phyloP scores from a whole-genome alignment of 2,888 invertebrate species.

The Rhagium mordax region DNA sequence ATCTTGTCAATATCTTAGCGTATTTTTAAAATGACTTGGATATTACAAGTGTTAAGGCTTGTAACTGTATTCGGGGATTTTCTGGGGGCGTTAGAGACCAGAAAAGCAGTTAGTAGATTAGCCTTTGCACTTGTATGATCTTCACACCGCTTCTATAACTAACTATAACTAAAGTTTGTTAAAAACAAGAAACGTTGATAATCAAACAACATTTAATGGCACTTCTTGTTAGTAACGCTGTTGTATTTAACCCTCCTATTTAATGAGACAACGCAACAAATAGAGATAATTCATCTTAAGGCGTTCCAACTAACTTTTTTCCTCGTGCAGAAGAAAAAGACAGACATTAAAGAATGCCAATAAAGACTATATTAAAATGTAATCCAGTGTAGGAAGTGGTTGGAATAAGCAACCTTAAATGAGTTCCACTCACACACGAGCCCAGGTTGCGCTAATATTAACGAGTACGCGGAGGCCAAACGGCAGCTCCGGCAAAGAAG shows the following conservation, averaged over 20 bases:
- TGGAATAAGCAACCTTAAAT: constrained; percentile 60
- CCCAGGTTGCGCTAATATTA: constrained; percentile 10
- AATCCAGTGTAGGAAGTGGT: constrained; percentile 63
- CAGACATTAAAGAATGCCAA: constrained; percentile 46
- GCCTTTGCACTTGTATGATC: too few relatives aligned
- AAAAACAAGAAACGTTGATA: too few relatives aligned
- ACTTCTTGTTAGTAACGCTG: background rate
- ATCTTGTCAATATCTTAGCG: too few relatives aligned
- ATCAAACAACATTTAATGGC: background rate
- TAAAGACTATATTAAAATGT: constrained; percentile 50
- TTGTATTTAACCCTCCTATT: background rate
- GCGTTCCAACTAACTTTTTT: constrained; percentile 10
- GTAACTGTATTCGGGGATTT: too few relatives aligned
- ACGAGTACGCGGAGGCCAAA: constrained; percentile 49
- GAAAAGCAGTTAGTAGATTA: too few relatives aligned
- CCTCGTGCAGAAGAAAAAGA: constrained; percentile 20
- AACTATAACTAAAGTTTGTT: too few relatives aligned
- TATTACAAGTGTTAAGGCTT: too few relatives aligned
- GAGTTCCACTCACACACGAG: constrained; percentile 58
- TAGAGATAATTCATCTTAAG: constrained; percentile 1
- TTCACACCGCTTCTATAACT: too few relatives aligned
- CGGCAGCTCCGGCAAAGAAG: constrained; percentile 46
- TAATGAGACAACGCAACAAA: constrained; percentile 5
- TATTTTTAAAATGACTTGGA: too few relatives aligned
- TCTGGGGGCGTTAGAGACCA: too few relatives aligned